These are phyloP conservation scores for Taphrorychus bicolor DNA, from an alignment of 2,888 invertebrate genomes.

Conservation along the genomic window DNA sequence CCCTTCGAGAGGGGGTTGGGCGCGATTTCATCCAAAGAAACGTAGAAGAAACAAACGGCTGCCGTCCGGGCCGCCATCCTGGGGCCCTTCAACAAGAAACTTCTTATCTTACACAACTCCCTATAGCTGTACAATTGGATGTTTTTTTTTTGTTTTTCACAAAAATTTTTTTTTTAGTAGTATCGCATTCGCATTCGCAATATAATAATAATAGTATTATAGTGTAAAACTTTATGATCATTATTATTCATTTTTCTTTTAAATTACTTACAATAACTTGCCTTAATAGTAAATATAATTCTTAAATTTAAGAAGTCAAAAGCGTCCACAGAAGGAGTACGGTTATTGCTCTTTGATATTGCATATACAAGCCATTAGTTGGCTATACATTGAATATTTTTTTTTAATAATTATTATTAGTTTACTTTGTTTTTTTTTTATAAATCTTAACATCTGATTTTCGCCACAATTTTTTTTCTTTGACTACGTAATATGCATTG, in stretches of 20 bases:
- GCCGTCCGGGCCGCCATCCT: constrained; percentile 42
- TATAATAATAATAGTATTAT: constrained; percentile 61
- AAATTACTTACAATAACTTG: constrained; percentile 62
- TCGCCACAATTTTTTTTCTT: constrained; percentile 49
- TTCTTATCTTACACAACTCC: constrained; percentile 59
- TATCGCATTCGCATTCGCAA: constrained; percentile 57
- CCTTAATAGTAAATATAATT: constrained; percentile 52
- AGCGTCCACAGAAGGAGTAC: constrained; percentile 64
- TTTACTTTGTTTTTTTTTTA: neutral
- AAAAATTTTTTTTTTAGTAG: constrained; percentile 1
- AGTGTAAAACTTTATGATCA: constrained; percentile 59
- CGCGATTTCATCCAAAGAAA: constrained; percentile 63
- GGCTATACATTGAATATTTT: constrained; percentile 46
- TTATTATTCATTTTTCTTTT: constrained; percentile 57
- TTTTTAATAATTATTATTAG: constrained; percentile 1
- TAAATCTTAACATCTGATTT: constrained; percentile 62
- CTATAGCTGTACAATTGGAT: constrained; percentile 60
- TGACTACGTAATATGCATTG: too few relatives aligned
- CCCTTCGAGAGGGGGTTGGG: constrained; percentile 60
- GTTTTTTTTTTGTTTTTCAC: constrained; percentile 42
- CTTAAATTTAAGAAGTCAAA: constrained; percentile 61
- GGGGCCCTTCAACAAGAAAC: constrained; percentile 57
- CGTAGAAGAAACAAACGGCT: constrained; percentile 52
- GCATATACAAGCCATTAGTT: constrained; percentile 64
- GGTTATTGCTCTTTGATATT: constrained; percentile 66